Evolutionary conservation across 1,140 invertebrate species (phyloP), one percentile per base, ranked within the genome.

Genomic region (Kradibia gibbosae): DNA sequence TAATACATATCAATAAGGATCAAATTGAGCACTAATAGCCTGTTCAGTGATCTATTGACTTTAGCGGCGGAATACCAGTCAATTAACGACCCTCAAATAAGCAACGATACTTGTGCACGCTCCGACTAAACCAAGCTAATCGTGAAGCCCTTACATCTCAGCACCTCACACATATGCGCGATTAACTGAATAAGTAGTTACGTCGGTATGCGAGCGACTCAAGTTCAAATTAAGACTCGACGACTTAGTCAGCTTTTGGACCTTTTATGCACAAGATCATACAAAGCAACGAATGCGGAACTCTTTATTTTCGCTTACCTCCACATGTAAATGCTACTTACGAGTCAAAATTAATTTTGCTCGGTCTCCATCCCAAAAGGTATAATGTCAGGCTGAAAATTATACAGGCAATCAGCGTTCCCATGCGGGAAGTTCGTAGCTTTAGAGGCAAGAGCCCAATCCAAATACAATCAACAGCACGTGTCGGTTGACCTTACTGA

Each of bases 171-270:
- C 48, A 65, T 20, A 36, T 15, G 36, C 28, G 34, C 20, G 8
- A 78, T 78, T 71, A 78, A 13, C 31, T 3, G 13, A 39, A 31
- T 78, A 65, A 78, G 53, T 78, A 78, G 65, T 70, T 34, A 48
- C 28, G 31, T 4, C 76, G 71, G 62, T 78, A 55, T 48, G 60
- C 17, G 45, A 31, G 42, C 15, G 39, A 42, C 39, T 76, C 55
- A 76, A 62, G 62, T 36, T 76, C 55, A 45, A 76, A 62, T 36
- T 55, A n/a, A n/a, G 42, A 13, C n/a, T 62, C 57, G 5, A 7
- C 8, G 25, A 25, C n/a, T 20, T 22, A 53, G 5, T 17, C 50
- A 20, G 22, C 20, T 53, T 20, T 20, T 53, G 15, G 5, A 17
- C 50, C 22, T 3, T 17, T 3, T 3, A 3, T 22, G 15, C 13